Evolutionary conservation across 2,888 invertebrate species (phyloP).

Genomic region (Gisinianus flammeolus): DNA sequence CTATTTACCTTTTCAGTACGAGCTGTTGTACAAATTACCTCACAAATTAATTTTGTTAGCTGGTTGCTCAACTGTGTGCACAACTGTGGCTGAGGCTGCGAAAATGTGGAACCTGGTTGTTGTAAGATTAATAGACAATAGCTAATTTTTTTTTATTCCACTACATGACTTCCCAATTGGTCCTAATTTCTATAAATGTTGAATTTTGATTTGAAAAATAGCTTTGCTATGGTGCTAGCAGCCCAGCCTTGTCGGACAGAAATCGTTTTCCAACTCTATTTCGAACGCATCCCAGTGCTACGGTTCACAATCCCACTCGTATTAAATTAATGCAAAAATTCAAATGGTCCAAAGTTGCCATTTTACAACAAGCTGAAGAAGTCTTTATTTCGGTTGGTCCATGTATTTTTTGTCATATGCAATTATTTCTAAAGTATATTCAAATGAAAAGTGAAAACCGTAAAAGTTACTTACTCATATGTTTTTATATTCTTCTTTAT

Average conservation of each 20-base stretch:
- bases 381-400: slow-evolving; percentile 86
- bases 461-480: neutral
- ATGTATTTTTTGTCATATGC: neutral
- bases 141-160: neutral
- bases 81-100: slow-evolving; percentile 98
- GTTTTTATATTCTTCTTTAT: slow-evolving; percentile 57
- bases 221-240: slow-evolving; percentile 98
- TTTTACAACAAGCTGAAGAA: slow-evolving; percentile 97
- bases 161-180: neutral
- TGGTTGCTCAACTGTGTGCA: slow-evolving; percentile 98
- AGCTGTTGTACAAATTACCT: slow-evolving; percentile 93
- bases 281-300: slow-evolving; percentile 96
- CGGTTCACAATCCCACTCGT: slow-evolving; percentile 97
- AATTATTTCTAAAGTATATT: neutral
- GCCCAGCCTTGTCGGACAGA: slow-evolving; percentile 96
- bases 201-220: slow-evolving; percentile 63
- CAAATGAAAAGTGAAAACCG: neutral
- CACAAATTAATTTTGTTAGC: slow-evolving; percentile 92
- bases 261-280: slow-evolving; percentile 97
- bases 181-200: neutral
- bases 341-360: slow-evolving; percentile 96
- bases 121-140: slow-evolving; percentile 69
- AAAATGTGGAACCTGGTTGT: slow-evolving; percentile 99
- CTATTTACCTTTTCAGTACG: slow-evolving; percentile 61
- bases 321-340: slow-evolving; percentile 96